These are phyloP conservation scores for Bubo scandiacus DNA, from an alignment of 2,113 vertebrate genomes.

Conservation along the genomic window DNA sequence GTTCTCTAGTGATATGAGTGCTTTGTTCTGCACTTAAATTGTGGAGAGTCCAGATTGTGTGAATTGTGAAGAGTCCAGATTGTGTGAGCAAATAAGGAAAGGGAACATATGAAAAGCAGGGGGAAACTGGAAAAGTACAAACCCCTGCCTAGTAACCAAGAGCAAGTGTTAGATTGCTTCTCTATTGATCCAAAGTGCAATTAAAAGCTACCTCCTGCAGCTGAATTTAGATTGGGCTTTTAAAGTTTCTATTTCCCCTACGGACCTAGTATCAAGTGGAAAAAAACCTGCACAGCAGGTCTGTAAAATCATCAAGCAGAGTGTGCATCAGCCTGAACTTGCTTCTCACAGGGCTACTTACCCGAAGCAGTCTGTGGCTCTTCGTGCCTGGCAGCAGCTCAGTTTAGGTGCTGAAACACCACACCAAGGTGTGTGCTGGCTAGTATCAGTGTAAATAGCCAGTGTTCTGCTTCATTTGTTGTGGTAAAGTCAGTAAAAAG, in stretches of 20 bases:
- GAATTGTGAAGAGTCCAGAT: background rate
- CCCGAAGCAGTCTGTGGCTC: background rate
- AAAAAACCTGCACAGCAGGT: background rate
- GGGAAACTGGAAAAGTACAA: constrained; percentile 34
- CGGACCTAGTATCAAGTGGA: background rate
- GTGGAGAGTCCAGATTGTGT: background rate
- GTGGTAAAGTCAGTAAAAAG: background rate
- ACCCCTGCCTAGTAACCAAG: background rate
- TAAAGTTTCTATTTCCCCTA: background rate
- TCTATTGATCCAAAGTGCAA: constrained; percentile 30
- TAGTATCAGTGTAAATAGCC: background rate
- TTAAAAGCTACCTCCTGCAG: constrained; percentile 49
- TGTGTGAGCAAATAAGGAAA: background rate
- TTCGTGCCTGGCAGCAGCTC: background rate
- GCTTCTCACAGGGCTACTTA: background rate
- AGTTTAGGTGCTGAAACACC: background rate
- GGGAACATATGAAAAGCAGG: background rate
- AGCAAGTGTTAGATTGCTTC: constrained; percentile 7
- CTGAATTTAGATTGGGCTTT: constrained; percentile 35
- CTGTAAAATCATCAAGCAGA: background rate
- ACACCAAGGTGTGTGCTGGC: background rate
- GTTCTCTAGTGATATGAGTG: background rate
- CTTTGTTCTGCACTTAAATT: background rate
- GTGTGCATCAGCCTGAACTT: background rate
- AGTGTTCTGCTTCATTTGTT: background rate